A percentile compares a stretch with the other conserved stretches of the same genome.
These are phyloP conservation scores for Apamea crenata DNA, from an alignment of 2,888 invertebrate genomes.

Conservation along the genomic window DNA sequence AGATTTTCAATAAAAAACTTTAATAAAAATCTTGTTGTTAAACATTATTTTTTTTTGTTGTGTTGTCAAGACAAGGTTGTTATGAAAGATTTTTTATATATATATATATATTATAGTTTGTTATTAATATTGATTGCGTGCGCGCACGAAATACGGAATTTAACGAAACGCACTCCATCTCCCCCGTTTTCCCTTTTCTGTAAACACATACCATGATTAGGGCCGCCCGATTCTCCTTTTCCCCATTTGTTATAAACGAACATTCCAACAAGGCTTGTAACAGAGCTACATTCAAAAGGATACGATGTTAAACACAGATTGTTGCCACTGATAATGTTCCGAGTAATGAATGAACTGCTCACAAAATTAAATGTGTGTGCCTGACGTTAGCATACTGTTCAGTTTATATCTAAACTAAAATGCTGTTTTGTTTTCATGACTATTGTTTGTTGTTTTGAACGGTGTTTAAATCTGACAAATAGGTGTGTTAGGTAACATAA, in stretches of 20 bases:
- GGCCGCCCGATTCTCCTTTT: neutral
- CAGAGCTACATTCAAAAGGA: conserved; percentile 47
- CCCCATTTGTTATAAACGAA: conserved; percentile 25
- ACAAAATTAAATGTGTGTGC: conserved; percentile 27
- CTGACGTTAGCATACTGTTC: conserved; percentile 22
- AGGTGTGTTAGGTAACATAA: neutral
- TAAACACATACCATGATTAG: neutral
- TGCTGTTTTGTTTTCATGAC: conserved; percentile 10
- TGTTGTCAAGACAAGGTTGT: too few relatives aligned
- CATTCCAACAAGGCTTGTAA: conserved; percentile 39
- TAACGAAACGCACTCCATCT: neutral
- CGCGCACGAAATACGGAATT: neutral
- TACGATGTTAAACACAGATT: conserved; percentile 33
- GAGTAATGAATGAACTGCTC: conserved; percentile 49
- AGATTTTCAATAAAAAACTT: too few relatives aligned
- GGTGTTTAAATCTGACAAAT: neutral
- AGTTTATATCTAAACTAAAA: conserved; percentile 26
- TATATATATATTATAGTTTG: too few relatives aligned
- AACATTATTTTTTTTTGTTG: too few relatives aligned
- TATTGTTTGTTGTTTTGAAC: neutral
- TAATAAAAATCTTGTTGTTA: too few relatives aligned
- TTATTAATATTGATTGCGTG: neutral
- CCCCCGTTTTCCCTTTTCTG: neutral
- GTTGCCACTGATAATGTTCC: conserved; percentile 42
- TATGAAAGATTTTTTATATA: too few relatives aligned